Percentiles rank a stretch among this genome's conserved stretches.
phyloP scores from a whole-genome alignment of 2,113 vertebrate species.

The Pomatorhinus ruficollis region DNA sequence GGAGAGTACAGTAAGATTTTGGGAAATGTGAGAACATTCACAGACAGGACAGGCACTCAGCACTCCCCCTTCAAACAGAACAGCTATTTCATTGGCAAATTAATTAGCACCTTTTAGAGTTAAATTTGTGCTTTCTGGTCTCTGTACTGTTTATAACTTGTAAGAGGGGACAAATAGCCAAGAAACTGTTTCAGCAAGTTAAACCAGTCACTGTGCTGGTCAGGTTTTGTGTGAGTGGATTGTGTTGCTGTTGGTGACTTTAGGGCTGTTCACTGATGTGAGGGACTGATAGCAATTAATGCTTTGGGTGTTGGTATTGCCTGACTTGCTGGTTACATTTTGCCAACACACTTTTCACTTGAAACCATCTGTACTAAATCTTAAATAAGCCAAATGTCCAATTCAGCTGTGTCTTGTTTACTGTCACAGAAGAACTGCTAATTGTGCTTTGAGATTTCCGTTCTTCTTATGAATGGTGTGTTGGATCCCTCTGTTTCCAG shows the following conservation, averaged over 20 bases:
- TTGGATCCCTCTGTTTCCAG: not conserved
- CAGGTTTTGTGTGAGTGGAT: not conserved
- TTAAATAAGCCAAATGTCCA: not conserved
- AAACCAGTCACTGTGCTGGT: not conserved
- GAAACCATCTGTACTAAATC: not conserved
- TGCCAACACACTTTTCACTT: not conserved
- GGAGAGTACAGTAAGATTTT: not conserved
- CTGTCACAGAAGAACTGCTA: not conserved
- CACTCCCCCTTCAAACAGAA: not conserved
- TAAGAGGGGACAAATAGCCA: not conserved
- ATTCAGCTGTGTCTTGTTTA: not conserved
- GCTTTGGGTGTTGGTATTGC: not conserved
- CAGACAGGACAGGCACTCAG: not conserved
- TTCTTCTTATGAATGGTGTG: not conserved
- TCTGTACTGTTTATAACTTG: not conserved
- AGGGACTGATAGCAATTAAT: not conserved
- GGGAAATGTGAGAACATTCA: not conserved
- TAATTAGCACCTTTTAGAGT: not conserved
- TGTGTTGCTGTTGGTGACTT: not conserved
- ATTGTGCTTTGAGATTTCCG: not conserved
- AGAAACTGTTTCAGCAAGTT: not conserved
- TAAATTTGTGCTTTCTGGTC: not conserved
- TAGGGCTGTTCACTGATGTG: not conserved
- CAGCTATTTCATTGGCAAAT: not conserved
- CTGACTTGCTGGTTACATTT: not conserved